A percentile compares a stretch with the other conserved stretches of the same genome.
These are phyloP conservation scores for Passer montanus DNA, from an alignment of 2,113 vertebrate species.

Conservation along the genomic window DNA sequence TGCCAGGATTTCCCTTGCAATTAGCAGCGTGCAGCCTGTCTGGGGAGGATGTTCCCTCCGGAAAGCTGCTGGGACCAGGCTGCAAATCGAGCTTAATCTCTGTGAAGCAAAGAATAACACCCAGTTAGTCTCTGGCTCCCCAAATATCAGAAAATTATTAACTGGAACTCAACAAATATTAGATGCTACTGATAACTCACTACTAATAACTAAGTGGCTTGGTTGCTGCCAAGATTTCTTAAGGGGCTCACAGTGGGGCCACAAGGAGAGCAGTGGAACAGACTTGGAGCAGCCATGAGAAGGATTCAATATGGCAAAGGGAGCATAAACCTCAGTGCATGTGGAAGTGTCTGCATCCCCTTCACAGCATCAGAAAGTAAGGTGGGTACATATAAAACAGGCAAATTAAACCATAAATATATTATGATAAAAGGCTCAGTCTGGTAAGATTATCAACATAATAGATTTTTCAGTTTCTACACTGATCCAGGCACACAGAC, in stretches of 20 bases:
- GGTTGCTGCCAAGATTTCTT: not conserved
- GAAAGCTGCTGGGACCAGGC: constrained; percentile 28
- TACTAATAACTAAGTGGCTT: not conserved
- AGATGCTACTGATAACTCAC: not conserved
- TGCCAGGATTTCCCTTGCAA: constrained; percentile 70
- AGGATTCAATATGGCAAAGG: not conserved
- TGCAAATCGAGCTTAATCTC: not conserved
- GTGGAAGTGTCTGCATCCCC: not conserved
- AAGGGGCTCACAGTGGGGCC: not conserved
- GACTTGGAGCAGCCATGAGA: not conserved
- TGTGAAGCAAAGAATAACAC: constrained; percentile 27
- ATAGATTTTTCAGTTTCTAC: not conserved
- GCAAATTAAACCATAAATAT: not conserved
- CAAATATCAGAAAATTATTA: not conserved
- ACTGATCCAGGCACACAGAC: not conserved
- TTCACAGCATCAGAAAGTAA: not conserved
- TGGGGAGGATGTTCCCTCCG: constrained; percentile 65
- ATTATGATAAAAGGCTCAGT: not conserved
- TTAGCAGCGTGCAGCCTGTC: constrained; percentile 42
- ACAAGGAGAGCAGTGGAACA: not conserved
- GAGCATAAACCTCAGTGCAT: not conserved
- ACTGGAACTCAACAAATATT: not conserved
- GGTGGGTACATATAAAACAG: not conserved
- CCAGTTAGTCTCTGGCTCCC: not conserved
- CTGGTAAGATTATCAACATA: not conserved